A percentile compares a stretch with the other conserved stretches of the same genome.
phyloP scores from a whole-genome alignment of 2,113 vertebrate species.

The Chloebia gouldiae region DNA sequence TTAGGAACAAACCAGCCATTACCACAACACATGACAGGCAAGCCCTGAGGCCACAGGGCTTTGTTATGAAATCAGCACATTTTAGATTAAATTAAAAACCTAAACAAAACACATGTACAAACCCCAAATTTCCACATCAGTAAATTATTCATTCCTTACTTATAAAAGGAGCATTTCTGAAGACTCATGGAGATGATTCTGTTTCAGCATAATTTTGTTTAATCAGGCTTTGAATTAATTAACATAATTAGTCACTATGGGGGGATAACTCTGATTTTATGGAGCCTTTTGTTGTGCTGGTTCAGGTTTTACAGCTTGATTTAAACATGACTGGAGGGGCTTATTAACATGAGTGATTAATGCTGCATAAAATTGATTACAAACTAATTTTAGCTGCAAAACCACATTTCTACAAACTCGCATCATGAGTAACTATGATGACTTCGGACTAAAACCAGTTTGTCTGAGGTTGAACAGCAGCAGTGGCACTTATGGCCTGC shows the following conservation, averaged over 20 bases:
- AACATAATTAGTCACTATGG: slow-evolving; percentile 19
- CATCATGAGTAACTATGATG: not conserved
- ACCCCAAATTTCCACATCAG: not conserved
- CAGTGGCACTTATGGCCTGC: rapidly evolving
- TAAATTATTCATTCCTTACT: not conserved
- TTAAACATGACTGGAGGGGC: not conserved
- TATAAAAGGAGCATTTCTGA: not conserved
- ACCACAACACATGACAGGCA: not conserved
- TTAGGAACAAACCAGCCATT: not conserved
- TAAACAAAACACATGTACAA: not conserved
- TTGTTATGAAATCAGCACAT: not conserved
- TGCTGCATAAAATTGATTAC: slow-evolving; percentile 23
- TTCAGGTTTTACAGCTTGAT: slow-evolving; percentile 11
- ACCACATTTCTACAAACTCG: not conserved
- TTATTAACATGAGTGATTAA: slow-evolving; percentile 45
- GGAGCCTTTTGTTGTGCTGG: slow-evolving; percentile 12
- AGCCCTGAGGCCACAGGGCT: not conserved
- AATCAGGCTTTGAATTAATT: slow-evolving; percentile 59
- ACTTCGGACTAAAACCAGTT: not conserved
- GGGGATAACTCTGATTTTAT: slow-evolving; percentile 29
- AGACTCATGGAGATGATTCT: not conserved
- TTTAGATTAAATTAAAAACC: not conserved
- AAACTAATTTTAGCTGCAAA: slow-evolving; percentile 21
- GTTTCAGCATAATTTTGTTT: slow-evolving; percentile 18
- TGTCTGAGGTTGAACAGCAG: not conserved